A percentile compares a stretch with the other conserved stretches of the same genome.
Evolutionary conservation across 2,888 invertebrate species (phyloP).

Genomic region (Agrilus biguttatus): DNA sequence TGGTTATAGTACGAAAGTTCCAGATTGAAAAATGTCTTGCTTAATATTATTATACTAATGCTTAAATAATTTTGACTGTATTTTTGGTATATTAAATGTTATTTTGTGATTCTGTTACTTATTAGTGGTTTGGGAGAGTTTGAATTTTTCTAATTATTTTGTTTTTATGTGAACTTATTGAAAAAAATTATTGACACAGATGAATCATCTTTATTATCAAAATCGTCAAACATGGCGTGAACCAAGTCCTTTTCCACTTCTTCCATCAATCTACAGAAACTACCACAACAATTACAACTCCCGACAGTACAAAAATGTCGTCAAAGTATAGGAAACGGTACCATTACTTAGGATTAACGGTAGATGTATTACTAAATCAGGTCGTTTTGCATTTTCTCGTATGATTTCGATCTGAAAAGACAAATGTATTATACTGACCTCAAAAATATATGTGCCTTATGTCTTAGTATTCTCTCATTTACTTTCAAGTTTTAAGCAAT

Average conservation of each 20-base stretch:
- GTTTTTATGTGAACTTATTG: too few relatives aligned
- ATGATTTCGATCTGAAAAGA: too few relatives aligned
- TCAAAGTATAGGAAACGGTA: constrained; percentile 22
- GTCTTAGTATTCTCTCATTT: constrained; percentile 6
- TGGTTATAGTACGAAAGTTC: too few relatives aligned
- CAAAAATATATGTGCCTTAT: too few relatives aligned
- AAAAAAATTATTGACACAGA: constrained; percentile 16
- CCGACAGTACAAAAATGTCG: constrained; percentile 27
- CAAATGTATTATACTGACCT: too few relatives aligned
- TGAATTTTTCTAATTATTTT: background rate
- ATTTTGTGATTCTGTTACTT: too few relatives aligned
- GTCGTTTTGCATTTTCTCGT: background rate
- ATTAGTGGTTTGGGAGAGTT: too few relatives aligned
- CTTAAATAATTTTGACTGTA: too few relatives aligned
- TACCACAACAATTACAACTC: constrained; percentile 24
- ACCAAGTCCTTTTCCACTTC: constrained; percentile 22
- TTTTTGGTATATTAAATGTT: too few relatives aligned
- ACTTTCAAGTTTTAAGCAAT: background rate
- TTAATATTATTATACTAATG: too few relatives aligned
- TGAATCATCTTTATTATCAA: constrained; percentile 23
- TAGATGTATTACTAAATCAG: constrained; percentile 16
- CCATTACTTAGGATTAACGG: constrained; percentile 19
- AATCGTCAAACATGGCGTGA: constrained; percentile 25
- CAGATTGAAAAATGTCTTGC: too few relatives aligned
- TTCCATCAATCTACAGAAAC: constrained; percentile 24